Conservation (phyloP, 2,797 vertebrate genomes). For the Bradypus variegatus region DNA sequence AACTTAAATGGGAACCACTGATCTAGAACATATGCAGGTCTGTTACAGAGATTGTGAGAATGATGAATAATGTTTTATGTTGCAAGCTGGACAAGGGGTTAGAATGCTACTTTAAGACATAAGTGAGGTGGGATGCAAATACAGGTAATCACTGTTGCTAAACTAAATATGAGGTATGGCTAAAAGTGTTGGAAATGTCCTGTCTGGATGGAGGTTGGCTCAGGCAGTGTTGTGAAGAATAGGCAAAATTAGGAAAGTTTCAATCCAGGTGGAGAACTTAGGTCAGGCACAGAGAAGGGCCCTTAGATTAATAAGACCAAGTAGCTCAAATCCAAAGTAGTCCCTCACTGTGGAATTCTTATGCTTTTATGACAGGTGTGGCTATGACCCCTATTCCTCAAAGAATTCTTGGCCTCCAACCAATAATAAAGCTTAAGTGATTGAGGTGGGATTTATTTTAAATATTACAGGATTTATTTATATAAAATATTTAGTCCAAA, state of each 20-base stretch:
- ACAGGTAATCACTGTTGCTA: too few relatives aligned
- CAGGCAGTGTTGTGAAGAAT: not conserved
- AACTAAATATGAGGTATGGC: fast-evolving
- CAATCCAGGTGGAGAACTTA: fast-evolving
- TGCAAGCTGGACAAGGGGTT: not conserved
- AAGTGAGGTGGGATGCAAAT: not conserved
- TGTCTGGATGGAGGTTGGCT: not conserved
- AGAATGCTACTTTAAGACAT: fast-evolving
- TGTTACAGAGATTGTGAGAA: too few relatives aligned
- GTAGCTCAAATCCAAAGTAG: not conserved
- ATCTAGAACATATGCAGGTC: not conserved
- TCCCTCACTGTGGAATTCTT: fast-evolving
- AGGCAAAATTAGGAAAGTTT: not conserved
- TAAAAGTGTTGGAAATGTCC: not conserved
- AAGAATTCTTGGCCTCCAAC: not conserved
- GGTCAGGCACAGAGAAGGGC: too few relatives aligned
- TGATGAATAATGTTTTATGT: fast-evolving
- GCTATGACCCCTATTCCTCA: not conserved
- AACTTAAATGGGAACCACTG: too few relatives aligned
- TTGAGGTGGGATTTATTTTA: too few relatives aligned
- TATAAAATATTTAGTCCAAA: fast-evolving
- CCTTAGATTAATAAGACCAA: too few relatives aligned
- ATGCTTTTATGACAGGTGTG: not conserved
- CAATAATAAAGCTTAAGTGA: not conserved
- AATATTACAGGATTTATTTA: not conserved